Conservation (phyloP, 2,888 invertebrate species). For the Rhagonycha fulva region DNA sequence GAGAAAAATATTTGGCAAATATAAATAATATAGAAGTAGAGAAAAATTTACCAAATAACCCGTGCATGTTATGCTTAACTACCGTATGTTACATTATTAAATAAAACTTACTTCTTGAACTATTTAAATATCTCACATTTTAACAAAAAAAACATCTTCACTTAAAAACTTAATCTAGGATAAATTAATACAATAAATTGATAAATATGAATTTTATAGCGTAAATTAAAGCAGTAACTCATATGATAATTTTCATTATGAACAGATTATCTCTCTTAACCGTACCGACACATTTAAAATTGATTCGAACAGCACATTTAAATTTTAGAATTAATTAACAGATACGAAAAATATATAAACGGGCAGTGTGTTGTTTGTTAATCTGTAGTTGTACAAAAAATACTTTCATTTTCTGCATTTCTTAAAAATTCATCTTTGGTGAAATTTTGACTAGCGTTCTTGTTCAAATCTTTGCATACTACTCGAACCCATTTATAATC, state of each 20-base stretch:
- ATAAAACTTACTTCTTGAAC: background rate
- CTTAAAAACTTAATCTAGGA: background rate
- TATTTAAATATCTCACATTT: background rate
- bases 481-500: background rate
- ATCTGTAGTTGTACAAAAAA: background rate
- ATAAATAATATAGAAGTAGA: background rate
- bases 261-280: background rate
- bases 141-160: background rate
- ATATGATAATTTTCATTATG: background rate
- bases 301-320: background rate
- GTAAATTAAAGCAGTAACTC: background rate
- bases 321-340: background rate
- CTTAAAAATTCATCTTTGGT: background rate
- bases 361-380: background rate
- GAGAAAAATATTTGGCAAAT: background rate
- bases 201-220: background rate
- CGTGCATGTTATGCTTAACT: background rate
- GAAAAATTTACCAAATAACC: background rate
- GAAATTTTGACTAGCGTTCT: background rate
- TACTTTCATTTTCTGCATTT: background rate
- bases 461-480: background rate
- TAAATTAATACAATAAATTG: background rate
- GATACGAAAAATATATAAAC: background rate
- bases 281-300: background rate
- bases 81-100: background rate